phyloP scores from a whole-genome alignment of 2,888 invertebrate genomes.

The Leucophora obtusa region DNA sequence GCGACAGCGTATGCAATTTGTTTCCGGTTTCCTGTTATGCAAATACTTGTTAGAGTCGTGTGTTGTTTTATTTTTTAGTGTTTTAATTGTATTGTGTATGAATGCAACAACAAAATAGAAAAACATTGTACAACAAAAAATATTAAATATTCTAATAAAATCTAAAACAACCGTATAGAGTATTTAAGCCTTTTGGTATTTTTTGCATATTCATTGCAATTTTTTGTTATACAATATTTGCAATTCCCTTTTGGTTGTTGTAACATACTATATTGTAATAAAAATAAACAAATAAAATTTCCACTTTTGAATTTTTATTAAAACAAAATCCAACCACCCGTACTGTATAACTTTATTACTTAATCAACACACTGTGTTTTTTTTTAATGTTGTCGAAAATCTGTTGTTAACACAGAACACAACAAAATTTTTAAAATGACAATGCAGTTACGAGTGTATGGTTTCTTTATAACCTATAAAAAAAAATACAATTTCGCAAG shows the following conservation, averaged over 20 bases:
- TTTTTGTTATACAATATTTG: background rate
- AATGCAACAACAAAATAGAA: constrained; percentile 10
- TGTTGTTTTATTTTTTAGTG: constrained; percentile 11
- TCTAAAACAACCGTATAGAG: constrained; percentile 45
- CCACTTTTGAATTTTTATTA: background rate
- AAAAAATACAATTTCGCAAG: constrained; percentile 12
- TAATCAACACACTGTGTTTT: constrained; percentile 51
- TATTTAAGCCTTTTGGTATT: constrained; percentile 47
- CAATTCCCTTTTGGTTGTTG: constrained; percentile 36
- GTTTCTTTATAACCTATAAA: constrained; percentile 12
- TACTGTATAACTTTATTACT: constrained; percentile 49
- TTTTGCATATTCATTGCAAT: constrained; percentile 23
- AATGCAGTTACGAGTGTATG: constrained; percentile 13
- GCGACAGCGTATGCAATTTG: constrained; percentile 76
- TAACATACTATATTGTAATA: background rate
- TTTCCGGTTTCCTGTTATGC: constrained; percentile 75
- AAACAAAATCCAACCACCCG: constrained; percentile 24
- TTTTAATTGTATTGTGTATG: constrained; percentile 46
- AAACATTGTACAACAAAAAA: constrained; percentile 10
- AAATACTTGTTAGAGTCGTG: constrained; percentile 52
- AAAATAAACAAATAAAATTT: constrained; percentile 1
- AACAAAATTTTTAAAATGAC: constrained; percentile 27
- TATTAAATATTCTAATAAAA: constrained; percentile 61
- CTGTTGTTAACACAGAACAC: constrained; percentile 25
- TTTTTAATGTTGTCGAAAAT: constrained; percentile 19